Evolutionary conservation across 2,888 invertebrate genomes (phyloP), one percentile per base, ranked within the genome.

Genomic region (Lithophane socia): DNA sequence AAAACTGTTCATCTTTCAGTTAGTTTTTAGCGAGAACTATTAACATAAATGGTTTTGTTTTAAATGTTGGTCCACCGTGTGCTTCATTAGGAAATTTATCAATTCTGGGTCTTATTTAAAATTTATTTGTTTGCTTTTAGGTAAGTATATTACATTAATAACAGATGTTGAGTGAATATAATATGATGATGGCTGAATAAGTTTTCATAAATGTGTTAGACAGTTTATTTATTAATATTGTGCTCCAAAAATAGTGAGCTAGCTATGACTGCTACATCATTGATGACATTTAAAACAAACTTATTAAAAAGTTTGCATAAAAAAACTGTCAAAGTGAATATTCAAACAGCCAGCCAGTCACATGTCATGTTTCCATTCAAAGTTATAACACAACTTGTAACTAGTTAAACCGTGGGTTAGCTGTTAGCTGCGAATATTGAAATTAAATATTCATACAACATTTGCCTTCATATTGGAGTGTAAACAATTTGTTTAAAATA

Each of bases 1-100:
- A 83, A 83, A 87, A 85, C 87, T 85, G 87, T 89, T 90, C 89
- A 87, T 90, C 90, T 90, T 87, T 85, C 79, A 80, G 87, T 87
- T 89, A 89, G 87, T 88, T 87, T 90, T 91, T 89, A 89, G 85
- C 85, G 74, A 60, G 80, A 74, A 86, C 84, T 84, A 87, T 90
- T 89, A 87, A 85, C 87, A 87, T 87, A 88, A 90, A 83, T 86
- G 82, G 84, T 85, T 88, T 88, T 86, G 84, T 86, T 85, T 63
- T 66, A 85, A 86, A 84, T 87, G 79, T 87, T 71, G 63, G 70
- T 29, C 12, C 21, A 49, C 66, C 52, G 74, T 78, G 49, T 69
- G 56, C 42, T 78, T 73, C 56, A 70, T 73, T 86, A 68, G 29
- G 61, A 71, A 69, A 73, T 75, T 75, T 67, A 71, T 69, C 12